phyloP scores from a whole-genome alignment of 2,888 invertebrate species.

The Megastigmus dorsalis region DNA sequence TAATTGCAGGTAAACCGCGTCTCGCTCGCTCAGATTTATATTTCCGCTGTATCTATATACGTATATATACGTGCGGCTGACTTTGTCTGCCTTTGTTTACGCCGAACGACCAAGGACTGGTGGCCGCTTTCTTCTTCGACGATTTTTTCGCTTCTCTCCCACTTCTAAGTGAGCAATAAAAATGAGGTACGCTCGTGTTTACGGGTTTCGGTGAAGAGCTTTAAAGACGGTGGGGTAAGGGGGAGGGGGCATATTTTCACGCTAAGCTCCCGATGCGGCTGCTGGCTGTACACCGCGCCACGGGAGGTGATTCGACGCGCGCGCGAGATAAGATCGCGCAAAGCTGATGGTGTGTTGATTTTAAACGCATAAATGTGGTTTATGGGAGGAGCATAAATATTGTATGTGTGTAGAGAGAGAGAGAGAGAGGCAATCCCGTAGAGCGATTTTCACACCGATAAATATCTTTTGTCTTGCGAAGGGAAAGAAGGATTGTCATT shows the following conservation, averaged over 20 bases:
- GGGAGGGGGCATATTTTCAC: background rate
- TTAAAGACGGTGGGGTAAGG: background rate
- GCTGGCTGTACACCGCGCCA: too few species aligned
- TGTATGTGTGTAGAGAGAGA: too few species aligned
- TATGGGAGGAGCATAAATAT: constrained; percentile 1
- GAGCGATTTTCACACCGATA: too few species aligned
- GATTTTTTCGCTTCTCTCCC: background rate
- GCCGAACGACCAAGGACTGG: constrained; percentile 10
- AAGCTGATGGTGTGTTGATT: constrained; percentile 17
- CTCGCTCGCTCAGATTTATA: constrained; percentile 61
- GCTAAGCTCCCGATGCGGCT: background rate
- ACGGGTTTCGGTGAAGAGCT: constrained; percentile 16
- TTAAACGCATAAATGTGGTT: background rate
- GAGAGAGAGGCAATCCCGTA: too few species aligned
- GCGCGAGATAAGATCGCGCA: constrained; percentile 32
- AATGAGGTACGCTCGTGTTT: constrained; percentile 30
- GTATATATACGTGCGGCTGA: constrained; percentile 24
- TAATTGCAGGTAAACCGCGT: constrained; percentile 62
- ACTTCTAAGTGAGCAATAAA: constrained; percentile 48
- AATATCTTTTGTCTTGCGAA: too few species aligned
- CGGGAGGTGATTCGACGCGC: background rate
- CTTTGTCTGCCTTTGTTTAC: constrained; percentile 30
- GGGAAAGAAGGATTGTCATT: too few species aligned
- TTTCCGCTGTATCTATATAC: too few species aligned
- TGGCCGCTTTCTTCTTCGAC: constrained; percentile 35